phyloP scores from a whole-genome alignment of 64 coral and sea anemone species.

The Dendronephthya gigantea region DNA sequence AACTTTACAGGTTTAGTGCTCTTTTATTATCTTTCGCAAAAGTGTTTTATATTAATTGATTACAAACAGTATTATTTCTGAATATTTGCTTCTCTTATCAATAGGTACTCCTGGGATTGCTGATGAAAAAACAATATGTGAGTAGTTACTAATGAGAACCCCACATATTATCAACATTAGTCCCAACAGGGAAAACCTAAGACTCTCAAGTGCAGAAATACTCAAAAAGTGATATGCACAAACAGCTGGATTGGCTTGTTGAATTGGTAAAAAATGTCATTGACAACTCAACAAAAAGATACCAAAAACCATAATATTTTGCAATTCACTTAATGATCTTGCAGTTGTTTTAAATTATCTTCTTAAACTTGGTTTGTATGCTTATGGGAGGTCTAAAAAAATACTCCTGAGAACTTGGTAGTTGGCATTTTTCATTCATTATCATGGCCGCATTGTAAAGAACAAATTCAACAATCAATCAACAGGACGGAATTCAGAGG shows the following conservation, averaged over 20 bases:
- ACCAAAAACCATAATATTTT: conserved; percentile 5
- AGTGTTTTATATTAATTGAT: background rate
- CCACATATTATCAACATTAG: background rate
- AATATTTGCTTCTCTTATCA: background rate
- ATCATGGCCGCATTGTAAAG: conserved; percentile 18
- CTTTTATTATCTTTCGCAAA: background rate
- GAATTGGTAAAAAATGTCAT: background rate
- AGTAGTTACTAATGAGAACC: background rate
- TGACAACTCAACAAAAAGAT: background rate
- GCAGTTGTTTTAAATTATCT: background rate
- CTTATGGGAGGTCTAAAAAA: background rate
- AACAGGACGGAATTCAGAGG: background rate
- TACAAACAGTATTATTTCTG: background rate
- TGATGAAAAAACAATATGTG: conserved; percentile 7
- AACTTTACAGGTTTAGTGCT: background rate
- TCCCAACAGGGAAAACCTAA: background rate
- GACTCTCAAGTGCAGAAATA: background rate
- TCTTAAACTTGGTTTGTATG: background rate
- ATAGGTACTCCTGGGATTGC: conserved; percentile 3
- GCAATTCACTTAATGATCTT: conserved; percentile 7
- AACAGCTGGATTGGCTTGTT: background rate
- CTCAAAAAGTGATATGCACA: background rate
- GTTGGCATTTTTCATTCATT: conserved; percentile 23
- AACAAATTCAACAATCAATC: background rate
- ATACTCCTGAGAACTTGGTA: background rate